Evolutionary conservation across 2,113 vertebrate genomes (phyloP).

Genomic region (Grus americana): DNA sequence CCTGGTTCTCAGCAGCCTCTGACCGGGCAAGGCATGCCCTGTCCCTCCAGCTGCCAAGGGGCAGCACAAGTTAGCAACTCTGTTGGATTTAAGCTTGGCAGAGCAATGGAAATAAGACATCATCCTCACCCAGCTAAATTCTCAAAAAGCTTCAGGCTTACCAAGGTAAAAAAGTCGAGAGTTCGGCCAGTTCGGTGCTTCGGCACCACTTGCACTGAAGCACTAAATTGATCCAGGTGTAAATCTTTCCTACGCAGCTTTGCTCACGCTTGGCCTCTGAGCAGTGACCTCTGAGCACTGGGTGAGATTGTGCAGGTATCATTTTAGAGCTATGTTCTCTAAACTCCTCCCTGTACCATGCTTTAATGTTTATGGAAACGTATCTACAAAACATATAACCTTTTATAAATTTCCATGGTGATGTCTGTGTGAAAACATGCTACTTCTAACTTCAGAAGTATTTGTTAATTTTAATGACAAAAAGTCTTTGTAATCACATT

Average conservation of each 20-base stretch:
- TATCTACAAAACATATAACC: not conserved
- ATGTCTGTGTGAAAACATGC: not conserved
- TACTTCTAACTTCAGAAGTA: conserved; percentile 2
- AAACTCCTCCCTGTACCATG: not conserved
- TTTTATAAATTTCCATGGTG: not conserved
- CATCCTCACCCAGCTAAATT: not conserved
- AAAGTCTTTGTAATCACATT: conserved; percentile 1
- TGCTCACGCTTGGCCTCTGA: fast-evolving
- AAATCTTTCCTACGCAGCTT: not conserved
- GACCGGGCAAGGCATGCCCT: not conserved
- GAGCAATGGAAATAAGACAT: not conserved
- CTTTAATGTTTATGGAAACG: conserved; percentile 6
- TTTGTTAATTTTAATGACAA: conserved; percentile 36
- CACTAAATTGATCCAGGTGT: not conserved
- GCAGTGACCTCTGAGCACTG: not conserved
- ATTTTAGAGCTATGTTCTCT: not conserved
- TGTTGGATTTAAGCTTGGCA: not conserved
- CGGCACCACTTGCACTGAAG: not conserved
- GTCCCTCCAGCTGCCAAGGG: not conserved
- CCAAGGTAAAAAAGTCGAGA: not conserved
- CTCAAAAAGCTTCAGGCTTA: not conserved
- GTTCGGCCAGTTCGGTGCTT: not conserved
- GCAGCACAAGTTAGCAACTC: not conserved
- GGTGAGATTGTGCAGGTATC: not conserved
- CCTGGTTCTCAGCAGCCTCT: not conserved